These are phyloP conservation scores for Chiridota heheva DNA, from an alignment of 35 echinoderm and acorn worm genomes.

Conservation along the genomic window DNA sequence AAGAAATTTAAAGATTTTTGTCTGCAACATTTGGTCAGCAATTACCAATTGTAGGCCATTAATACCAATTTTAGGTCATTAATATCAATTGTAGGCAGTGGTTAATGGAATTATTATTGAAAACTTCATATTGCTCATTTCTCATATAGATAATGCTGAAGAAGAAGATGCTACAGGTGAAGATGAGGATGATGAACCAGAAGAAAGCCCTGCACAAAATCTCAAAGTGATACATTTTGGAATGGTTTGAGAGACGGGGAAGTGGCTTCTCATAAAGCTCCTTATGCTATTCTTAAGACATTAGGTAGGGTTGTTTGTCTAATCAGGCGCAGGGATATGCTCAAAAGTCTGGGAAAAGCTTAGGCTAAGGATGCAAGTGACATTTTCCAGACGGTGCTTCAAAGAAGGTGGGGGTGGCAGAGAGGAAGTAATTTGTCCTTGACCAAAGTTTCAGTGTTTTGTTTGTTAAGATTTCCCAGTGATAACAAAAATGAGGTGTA, in stretches of 20 bases:
- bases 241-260: conserved; percentile 58
- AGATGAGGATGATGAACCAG: conserved; percentile 18
- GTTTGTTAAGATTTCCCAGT: too few species aligned
- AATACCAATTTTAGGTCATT: not conserved
- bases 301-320: too few species aligned
- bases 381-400: too few species aligned
- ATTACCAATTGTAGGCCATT: not conserved
- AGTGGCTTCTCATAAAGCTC: too few species aligned
- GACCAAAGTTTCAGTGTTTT: too few species aligned
- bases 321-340: too few species aligned
- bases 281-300: too few species aligned
- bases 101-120: not conserved
- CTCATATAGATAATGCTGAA: not conserved
- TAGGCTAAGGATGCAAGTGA: too few species aligned
- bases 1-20: not conserved
- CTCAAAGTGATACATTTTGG: conserved; percentile 73
- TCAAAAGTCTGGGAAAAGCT: too few species aligned
- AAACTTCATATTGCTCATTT: not conserved
- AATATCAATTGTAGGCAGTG: not conserved
- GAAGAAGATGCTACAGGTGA: not conserved
- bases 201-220: conserved; percentile 27
- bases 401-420: too few species aligned
- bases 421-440: too few species aligned
- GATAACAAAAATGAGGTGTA: too few species aligned
- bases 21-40: not conserved